Evolutionary conservation across 2,113 vertebrate genomes (phyloP).

Genomic region (Tachysurus fulvidraco): DNA sequence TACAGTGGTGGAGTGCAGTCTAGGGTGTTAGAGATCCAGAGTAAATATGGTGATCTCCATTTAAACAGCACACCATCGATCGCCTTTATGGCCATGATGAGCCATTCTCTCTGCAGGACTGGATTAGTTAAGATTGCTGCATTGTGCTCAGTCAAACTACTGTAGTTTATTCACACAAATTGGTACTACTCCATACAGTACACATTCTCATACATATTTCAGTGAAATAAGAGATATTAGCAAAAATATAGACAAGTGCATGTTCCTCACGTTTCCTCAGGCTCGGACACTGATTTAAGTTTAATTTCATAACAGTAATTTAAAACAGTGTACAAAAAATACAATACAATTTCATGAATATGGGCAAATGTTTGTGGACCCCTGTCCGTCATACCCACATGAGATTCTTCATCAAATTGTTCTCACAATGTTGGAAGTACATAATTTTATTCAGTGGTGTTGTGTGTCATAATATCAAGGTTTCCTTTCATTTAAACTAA

Average conservation of each 20-base stretch:
- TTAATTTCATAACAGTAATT: background rate
- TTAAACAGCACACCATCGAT: slow-evolving; percentile 73
- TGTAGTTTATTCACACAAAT: slow-evolving; percentile 55
- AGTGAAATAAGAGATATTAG: slow-evolving; percentile 28
- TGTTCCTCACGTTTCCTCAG: slow-evolving; percentile 22
- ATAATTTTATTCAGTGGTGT: background rate
- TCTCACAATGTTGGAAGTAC: background rate
- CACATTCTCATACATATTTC: slow-evolving; percentile 20
- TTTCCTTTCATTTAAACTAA: background rate
- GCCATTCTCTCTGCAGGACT: slow-evolving; percentile 63
- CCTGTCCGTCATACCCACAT: background rate
- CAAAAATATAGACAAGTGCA: slow-evolving; percentile 36
- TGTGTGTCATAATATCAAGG: background rate
- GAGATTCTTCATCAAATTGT: background rate
- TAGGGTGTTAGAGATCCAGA: slow-evolving; percentile 50
- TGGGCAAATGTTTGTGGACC: background rate
- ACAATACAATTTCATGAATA: background rate
- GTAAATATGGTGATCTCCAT: slow-evolving; percentile 73
- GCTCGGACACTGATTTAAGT: background rate
- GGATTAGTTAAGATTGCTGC: slow-evolving; percentile 72
- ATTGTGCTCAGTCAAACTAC: slow-evolving; percentile 65
- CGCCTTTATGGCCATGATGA: slow-evolving; percentile 69
- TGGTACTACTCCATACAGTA: slow-evolving; percentile 25
- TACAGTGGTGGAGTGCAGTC: slow-evolving; percentile 39
- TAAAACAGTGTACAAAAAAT: background rate